Evolutionary conservation across 2,888 invertebrate genomes (phyloP).

Genomic region (Apamea monoglypha): DNA sequence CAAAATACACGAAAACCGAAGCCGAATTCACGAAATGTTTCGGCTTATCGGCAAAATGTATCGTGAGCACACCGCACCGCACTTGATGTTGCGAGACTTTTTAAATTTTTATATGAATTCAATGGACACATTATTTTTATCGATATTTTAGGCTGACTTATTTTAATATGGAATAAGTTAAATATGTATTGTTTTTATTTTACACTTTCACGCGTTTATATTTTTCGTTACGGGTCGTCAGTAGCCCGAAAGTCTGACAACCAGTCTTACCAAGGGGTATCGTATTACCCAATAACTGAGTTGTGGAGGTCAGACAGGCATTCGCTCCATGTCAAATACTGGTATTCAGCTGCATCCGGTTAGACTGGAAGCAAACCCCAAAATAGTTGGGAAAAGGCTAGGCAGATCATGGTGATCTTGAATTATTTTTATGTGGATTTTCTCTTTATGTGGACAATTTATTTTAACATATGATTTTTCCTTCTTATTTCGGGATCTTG

Average conservation of each 20-base stretch:
- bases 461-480: background rate
- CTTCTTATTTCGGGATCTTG: background rate
- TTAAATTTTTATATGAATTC: slow-evolving; percentile 59
- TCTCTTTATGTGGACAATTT: background rate
- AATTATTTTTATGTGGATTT: background rate
- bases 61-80: slow-evolving; percentile 51
- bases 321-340: too few relatives aligned
- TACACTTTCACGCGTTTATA: slow-evolving; percentile 10
- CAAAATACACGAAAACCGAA: slow-evolving; percentile 59
- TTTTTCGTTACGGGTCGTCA: background rate
- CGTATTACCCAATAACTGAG: too few relatives aligned
- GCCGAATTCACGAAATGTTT: slow-evolving; percentile 56
- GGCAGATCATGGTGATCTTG: background rate
- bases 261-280: too few relatives aligned
- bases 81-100: slow-evolving; percentile 38
- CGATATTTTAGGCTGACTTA: slow-evolving; percentile 34
- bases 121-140: slow-evolving; percentile 59
- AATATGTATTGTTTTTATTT: slow-evolving; percentile 33
- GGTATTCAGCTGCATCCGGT: too few relatives aligned
- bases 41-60: slow-evolving; percentile 62
- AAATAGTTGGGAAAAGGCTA: too few relatives aligned
- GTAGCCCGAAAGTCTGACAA: too few relatives aligned
- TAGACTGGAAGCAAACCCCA: too few relatives aligned
- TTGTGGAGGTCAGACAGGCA: too few relatives aligned
- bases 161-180: slow-evolving; percentile 36